Evolutionary conservation across 2,888 invertebrate genomes (phyloP), one percentile per base, ranked within the genome.

Genomic region (Xanthorhoe designata): DNA sequence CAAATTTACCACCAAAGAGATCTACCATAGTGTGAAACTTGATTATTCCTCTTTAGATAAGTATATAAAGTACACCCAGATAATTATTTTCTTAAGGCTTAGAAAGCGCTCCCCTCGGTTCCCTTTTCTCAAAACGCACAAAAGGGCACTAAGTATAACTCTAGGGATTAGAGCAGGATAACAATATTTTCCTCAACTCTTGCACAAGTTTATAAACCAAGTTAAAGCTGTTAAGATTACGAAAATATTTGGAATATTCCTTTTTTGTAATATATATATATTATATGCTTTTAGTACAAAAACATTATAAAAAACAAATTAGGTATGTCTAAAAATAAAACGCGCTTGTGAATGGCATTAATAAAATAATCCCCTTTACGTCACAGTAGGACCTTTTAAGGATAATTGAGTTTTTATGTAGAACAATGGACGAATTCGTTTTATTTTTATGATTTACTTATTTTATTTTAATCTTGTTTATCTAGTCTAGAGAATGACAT

Each of bases 321-420:
- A n/a, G n/a, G n/a, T n/a, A 53, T 17, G 17, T 18, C 49, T 49
- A 24, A 59, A 42, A 19, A 24, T 2, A 57, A 2, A 29, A 15
- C 2, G 32, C 7, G 32, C 8, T 32, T 49, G 38, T 54, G 38
- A 38, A 59, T 58, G 32, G 42, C 24, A 49, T 59, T 29, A 59
- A 29, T 29, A 53, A 59, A 64, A 59, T 58, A 50, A 55, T 55
- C 54, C 54, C 64, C 54, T 64, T 64, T 60, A 42, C 51, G 9
- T 35, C 24, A 59, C 51, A 45, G 45, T 18, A 29, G 24, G 45
- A 45, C 64, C 49, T 59, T 47, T 58, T 63, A 54, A 8, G 18
- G 45, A 15, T 55, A 64, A 64, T 60, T 60, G 55, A 55, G 49
- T 60, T 64, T 59, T 55, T 55, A 32, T 55, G 60, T 55, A 50